These are phyloP conservation scores for Caenorhabditis plicata DNA, from an alignment of 2,888 invertebrate species.

Conservation along the genomic window DNA sequence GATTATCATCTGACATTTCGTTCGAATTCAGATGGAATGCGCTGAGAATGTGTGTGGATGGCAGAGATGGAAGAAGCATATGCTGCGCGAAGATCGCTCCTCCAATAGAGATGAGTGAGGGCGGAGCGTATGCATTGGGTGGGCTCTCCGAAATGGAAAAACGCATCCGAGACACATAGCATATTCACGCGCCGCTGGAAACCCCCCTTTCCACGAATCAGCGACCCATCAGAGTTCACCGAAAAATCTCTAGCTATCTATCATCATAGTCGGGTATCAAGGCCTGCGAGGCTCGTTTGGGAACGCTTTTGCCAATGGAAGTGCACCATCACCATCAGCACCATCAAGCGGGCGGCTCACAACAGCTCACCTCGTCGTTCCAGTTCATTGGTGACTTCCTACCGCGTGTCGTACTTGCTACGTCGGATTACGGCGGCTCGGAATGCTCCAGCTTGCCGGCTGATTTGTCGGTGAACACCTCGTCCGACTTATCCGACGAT, in stretches of 20 bases:
- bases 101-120: constrained; percentile 15
- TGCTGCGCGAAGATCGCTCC: no score
- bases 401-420: constrained; percentile 13
- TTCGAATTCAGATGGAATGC: no score
- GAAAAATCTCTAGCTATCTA: no score
- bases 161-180: no score
- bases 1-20: no score
- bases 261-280: no score
- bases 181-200: no score
- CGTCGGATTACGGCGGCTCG: constrained; percentile 27
- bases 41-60: no score
- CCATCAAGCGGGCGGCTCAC: no score
- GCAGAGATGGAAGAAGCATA: no score
- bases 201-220: no score
- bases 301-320: constrained; percentile 26
- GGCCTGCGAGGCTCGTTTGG: constrained; percentile 7
- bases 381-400: constrained; percentile 32
- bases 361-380: constrained; percentile 25
- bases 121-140: constrained; percentile 19
- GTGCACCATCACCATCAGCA: no score
- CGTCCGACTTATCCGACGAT: constrained; percentile 17
- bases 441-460: constrained; percentile 13
- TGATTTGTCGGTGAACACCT: constrained; percentile 2
- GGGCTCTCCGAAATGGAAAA: constrained; percentile 6
- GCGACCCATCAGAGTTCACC: constrained; percentile 3